These are phyloP conservation scores for Leucopsar rothschildi DNA, from an alignment of 2,113 vertebrate species.

Conservation along the genomic window DNA sequence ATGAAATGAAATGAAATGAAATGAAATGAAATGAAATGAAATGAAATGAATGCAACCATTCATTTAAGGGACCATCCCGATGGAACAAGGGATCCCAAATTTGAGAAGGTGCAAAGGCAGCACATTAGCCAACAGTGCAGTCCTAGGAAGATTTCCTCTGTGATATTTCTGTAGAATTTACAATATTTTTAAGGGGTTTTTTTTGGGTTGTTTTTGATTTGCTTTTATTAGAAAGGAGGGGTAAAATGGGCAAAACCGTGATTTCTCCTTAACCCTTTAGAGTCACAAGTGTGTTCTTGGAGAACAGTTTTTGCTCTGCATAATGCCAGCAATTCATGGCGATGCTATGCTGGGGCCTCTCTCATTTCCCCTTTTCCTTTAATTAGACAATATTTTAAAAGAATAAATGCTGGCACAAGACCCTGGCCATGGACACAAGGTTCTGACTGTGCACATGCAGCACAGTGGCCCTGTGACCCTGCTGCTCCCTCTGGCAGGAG, in stretches of 20 bases:
- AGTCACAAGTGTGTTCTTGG: neutral
- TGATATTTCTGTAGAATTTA: neutral
- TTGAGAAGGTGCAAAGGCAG: neutral
- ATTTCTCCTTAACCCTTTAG: neutral
- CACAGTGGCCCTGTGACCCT: neutral
- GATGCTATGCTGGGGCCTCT: neutral
- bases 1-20: neutral
- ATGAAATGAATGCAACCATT: neutral
- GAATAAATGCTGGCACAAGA: neutral
- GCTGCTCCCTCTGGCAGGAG: neutral
- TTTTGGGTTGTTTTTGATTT: neutral
- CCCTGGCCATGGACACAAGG: neutral
- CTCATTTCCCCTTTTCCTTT: neutral
- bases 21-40: neutral
- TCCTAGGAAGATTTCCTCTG: neutral
- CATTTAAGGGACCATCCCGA: neutral
- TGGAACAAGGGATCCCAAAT: neutral
- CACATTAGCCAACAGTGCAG: neutral
- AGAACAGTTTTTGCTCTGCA: neutral
- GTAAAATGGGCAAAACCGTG: neutral
- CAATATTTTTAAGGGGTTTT: neutral
- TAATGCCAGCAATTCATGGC: neutral
- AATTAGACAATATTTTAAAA: neutral
- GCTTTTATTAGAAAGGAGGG: neutral
- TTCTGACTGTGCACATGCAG: neutral